Conservation (phyloP, 1,140 invertebrate species). For the Drosophila punjabiensis region DNA sequence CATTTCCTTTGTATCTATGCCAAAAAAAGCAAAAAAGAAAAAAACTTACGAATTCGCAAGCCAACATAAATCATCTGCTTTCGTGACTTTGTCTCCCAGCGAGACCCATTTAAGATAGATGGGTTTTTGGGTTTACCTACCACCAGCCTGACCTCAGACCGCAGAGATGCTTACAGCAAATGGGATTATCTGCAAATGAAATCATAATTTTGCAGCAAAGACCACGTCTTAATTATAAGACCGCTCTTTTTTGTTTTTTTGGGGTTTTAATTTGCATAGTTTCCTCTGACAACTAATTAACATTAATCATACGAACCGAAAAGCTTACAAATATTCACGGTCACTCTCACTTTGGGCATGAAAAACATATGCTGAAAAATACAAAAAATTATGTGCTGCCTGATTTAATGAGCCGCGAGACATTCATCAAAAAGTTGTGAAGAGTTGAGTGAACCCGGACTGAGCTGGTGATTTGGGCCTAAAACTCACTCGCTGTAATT, state of each 20-base stretch:
- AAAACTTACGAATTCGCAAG: constrained; percentile 26
- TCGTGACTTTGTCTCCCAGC: constrained; percentile 38
- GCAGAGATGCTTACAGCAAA: constrained; percentile 37
- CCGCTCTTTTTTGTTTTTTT: constrained; percentile 10
- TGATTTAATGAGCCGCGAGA: constrained; percentile 74
- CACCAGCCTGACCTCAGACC: constrained; percentile 35
- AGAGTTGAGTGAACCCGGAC: constrained; percentile 68
- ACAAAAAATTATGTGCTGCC: constrained; percentile 21
- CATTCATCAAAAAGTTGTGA: constrained; percentile 71
- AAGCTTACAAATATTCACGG: constrained; percentile 62
- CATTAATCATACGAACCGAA: constrained; percentile 69
- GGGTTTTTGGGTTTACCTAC: constrained; percentile 22
- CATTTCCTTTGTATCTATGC: constrained; percentile 20
- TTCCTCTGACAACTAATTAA: constrained; percentile 59
- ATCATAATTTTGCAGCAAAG: constrained; percentile 47
- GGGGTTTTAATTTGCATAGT: constrained; percentile 26
- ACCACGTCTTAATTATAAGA: constrained; percentile 70
- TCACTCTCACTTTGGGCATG: constrained; percentile 70
- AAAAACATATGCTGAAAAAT: constrained; percentile 27
- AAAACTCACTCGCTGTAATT: constrained; percentile 60
- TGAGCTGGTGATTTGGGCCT: constrained; percentile 32
- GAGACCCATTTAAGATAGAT: constrained; percentile 36
- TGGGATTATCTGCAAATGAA: constrained; percentile 59
- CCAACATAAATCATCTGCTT: constrained; percentile 46
- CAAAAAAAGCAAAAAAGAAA: not conserved